Evolutionary conservation across 2,797 vertebrate species (phyloP).

Genomic region (Tachyglossus aculeatus): DNA sequence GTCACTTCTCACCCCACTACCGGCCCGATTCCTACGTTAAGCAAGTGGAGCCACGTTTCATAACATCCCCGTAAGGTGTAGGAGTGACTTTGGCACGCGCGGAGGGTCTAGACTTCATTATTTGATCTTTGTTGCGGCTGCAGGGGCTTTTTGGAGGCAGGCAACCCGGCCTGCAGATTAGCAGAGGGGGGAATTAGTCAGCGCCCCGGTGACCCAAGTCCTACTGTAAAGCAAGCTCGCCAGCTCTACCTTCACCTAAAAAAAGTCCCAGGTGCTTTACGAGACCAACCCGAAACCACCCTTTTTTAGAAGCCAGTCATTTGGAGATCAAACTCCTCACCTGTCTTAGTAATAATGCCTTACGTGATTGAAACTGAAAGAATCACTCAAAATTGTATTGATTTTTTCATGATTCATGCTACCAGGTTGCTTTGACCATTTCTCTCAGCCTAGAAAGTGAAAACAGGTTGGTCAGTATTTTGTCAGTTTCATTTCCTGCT

Average conservation of each 20-base stretch:
- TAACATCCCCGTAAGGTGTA: constrained; percentile 38
- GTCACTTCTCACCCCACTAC: not conserved
- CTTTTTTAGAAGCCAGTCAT: constrained; percentile 28
- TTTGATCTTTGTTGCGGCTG: constrained; percentile 29
- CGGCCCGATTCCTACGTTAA: not conserved
- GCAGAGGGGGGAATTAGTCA: constrained; percentile 27
- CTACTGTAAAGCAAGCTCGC: not conserved
- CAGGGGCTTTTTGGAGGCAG: constrained; percentile 18
- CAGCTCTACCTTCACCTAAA: not conserved
- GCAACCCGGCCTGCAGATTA: too few relatives aligned
- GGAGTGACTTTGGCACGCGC: constrained; percentile 34
- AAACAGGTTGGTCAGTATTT: not conserved
- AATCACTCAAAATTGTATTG: constrained; percentile 5
- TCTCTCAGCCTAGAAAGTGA: not conserved
- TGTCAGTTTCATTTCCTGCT: constrained; percentile 24
- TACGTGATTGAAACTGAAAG: constrained; percentile 22
- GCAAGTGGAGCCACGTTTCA: constrained; percentile 6
- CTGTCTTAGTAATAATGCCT: not conserved
- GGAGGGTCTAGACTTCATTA: constrained; percentile 1
- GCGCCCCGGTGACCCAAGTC: constrained; percentile 1
- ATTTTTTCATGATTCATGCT: constrained; percentile 12
- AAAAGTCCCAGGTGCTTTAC: constrained; percentile 63
- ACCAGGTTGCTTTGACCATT: not conserved
- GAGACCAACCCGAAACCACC: not conserved
- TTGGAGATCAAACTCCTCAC: not conserved